Percentiles rank a stretch among this genome's conserved stretches.
Evolutionary conservation across 1,140 invertebrate genomes (phyloP).

Genomic region (Chymomyza costata): DNA sequence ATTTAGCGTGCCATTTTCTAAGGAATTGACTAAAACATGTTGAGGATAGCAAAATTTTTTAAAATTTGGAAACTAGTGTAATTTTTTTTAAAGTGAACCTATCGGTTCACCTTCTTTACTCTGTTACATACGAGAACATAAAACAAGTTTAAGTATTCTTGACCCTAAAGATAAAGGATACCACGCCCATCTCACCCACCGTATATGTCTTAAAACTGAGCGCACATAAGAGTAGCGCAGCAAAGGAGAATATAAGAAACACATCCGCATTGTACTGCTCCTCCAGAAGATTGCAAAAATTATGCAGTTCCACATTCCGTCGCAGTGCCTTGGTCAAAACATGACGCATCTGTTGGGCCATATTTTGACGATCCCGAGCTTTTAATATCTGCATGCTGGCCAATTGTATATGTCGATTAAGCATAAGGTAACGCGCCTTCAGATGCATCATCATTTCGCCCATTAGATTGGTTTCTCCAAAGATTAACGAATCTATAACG

Average conservation of each 20-base stretch:
- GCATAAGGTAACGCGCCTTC: constrained; percentile 46
- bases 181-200: too few species aligned
- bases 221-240: constrained; percentile 44
- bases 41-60: too few species aligned
- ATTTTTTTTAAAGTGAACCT: too few species aligned
- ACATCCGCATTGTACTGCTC: constrained; percentile 48
- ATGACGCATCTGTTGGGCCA: constrained; percentile 36
- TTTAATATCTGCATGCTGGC: constrained; percentile 20
- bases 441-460: constrained; percentile 51
- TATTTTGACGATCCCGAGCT: neutral
- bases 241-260: constrained; percentile 58
- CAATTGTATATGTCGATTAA: constrained; percentile 35
- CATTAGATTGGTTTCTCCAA: constrained; percentile 51
- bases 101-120: too few species aligned
- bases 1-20: too few species aligned
- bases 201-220: constrained; percentile 61
- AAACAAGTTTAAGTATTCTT: too few species aligned
- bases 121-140: too few species aligned
- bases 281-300: constrained; percentile 45
- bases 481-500: constrained; percentile 42
- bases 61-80: too few species aligned
- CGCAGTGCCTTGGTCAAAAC: constrained; percentile 28
- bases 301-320: constrained; percentile 42
- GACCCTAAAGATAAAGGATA: too few species aligned
- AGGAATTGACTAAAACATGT: too few species aligned